Conservation (phyloP, 1,140 invertebrate genomes). For the Spodoptera frugiperda region DNA sequence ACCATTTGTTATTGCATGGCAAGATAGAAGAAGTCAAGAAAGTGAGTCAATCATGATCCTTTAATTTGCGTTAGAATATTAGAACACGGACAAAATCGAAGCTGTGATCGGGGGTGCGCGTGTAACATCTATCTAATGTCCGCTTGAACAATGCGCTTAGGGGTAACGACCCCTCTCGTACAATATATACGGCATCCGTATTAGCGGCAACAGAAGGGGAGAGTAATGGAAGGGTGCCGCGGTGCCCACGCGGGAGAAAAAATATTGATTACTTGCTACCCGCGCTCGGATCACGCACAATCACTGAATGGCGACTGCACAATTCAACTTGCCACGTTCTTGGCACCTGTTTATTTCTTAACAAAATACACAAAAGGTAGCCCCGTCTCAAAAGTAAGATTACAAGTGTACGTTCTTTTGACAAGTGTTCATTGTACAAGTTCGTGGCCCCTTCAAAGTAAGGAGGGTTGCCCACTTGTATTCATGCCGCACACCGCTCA, state of each 20-base stretch:
- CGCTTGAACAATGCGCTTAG: constrained; percentile 13
- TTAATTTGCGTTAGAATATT: neutral
- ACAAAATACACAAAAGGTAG: constrained; percentile 3
- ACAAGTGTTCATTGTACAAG: neutral
- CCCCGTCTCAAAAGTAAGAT: constrained; percentile 2
- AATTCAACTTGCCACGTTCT: neutral
- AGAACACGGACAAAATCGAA: neutral
- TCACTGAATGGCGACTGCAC: neutral
- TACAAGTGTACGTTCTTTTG: constrained; percentile 19
- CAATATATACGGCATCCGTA: constrained; percentile 18
- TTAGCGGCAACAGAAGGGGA: constrained; percentile 18
- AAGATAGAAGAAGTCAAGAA: too few relatives aligned
- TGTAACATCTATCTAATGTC: constrained; percentile 9
- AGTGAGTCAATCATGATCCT: too few relatives aligned
- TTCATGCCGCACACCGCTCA: neutral
- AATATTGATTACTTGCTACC: constrained; percentile 15
- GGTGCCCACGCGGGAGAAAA: constrained; percentile 21
- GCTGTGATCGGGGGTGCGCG: constrained; percentile 7
- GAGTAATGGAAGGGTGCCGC: constrained; percentile 9
- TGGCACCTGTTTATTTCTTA: constrained; percentile 4
- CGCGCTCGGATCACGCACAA: constrained; percentile 1
- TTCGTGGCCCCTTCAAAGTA: neutral
- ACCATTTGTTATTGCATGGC: too few relatives aligned
- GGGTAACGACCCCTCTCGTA: neutral
- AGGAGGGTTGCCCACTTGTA: constrained; percentile 20